A percentile compares a stretch with the other conserved stretches of the same genome.
phyloP scores from a whole-genome alignment of 2,888 invertebrate genomes.

The Mythimna impura region DNA sequence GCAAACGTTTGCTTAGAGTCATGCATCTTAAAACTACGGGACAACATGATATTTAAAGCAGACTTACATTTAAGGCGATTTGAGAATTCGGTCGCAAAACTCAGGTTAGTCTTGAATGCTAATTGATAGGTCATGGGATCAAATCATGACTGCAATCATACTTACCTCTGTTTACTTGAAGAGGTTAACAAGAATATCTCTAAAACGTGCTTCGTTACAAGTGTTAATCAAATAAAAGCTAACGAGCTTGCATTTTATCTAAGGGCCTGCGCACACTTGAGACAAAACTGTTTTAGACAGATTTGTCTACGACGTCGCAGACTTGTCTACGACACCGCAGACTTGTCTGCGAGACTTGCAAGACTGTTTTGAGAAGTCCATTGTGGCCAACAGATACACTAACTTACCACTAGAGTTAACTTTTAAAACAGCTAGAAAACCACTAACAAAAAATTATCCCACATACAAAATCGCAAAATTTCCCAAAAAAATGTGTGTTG shows the following conservation, averaged over 20 bases:
- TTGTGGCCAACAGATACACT: too few species aligned
- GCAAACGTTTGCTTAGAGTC: not conserved
- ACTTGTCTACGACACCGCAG: too few species aligned
- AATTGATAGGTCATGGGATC: slow-evolving; percentile 45
- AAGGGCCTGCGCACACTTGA: too few species aligned
- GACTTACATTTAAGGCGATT: not conserved
- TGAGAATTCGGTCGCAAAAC: not conserved
- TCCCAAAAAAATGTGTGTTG: too few species aligned
- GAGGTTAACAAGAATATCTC: slow-evolving; percentile 38
- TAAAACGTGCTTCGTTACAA: slow-evolving; percentile 35
- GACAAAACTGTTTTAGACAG: too few species aligned
- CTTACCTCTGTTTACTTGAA: slow-evolving; percentile 15
- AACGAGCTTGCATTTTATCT: slow-evolving; percentile 24
- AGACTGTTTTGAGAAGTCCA: too few species aligned
- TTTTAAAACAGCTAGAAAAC: too few species aligned
- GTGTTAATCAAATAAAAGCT: slow-evolving; percentile 40
- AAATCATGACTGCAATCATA: slow-evolving; percentile 46
- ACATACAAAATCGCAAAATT: too few species aligned
- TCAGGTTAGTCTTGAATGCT: slow-evolving; percentile 21
- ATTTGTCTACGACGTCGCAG: too few species aligned
- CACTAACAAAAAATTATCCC: too few species aligned
- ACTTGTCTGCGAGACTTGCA: too few species aligned
- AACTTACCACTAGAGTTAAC: too few species aligned
- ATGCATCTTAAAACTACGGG: not conserved
- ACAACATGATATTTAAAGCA: not conserved